Base-by-base conservation (phyloP, 2,797 vertebrate genomes). In the Typhlichthys eigenmanni region DNA sequence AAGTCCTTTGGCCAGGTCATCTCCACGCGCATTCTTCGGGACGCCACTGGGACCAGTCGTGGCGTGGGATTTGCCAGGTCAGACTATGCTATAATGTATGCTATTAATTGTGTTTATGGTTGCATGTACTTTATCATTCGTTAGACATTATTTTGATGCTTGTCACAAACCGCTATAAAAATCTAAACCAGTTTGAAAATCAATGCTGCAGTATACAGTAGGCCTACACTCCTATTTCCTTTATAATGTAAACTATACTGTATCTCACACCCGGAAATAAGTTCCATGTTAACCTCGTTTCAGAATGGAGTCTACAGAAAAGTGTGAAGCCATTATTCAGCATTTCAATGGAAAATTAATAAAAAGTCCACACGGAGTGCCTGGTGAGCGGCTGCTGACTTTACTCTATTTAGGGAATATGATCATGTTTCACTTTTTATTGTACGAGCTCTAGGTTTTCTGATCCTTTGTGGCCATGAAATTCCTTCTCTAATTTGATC, bases 311-410 rank as follows among this genome's bases (percentile, higher is more conserved):
- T 98, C 96, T 71, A 98, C 96, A 5, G 96, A 98, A 89, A 98
- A 96, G 85, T 98, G 96, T 14, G 96, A 98, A 89, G 95, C 96
- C 55, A 94, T 98, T 83, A 98, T 98, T 90, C 94, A 95, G 81
- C 96, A 98, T 92, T 98, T 98, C 87, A 98, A 98, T 66, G 96
- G 96, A 74, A 98, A 98, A 89, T 98, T 95, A 85, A 95, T 98
- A 89, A 96, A 98, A 85, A 95, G 93, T 58, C 95, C 95, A 62
- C 95, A 95, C 4, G 96, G 96, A 88, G 93, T 96, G 67, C 95
- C 95, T 88, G 96, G 96, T 96, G 83, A 13, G 88, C 84, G 14
- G 12, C 46, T 8, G 63, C 64, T 71, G 56, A 64, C 62, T 67
- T 75, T 69, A 16, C 68, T 75, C 17, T 60, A 11, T 68, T 71